Conservation (phyloP, 2,888 invertebrate species). For the Aphrophora alni region DNA sequence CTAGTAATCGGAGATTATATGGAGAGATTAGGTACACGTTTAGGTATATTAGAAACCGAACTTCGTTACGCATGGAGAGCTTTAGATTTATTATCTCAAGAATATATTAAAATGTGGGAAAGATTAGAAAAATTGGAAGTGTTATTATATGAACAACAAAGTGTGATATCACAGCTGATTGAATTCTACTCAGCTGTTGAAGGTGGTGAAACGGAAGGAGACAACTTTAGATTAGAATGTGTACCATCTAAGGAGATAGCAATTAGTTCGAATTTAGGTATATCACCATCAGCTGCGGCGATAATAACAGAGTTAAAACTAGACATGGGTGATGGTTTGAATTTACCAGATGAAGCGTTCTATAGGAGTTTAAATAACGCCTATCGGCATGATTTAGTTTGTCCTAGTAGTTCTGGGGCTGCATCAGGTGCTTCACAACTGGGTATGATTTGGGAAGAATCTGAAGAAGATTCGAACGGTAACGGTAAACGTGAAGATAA, state of each 20-base stretch:
- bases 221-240: not conserved
- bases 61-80: constrained; percentile 93
- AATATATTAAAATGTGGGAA: constrained; percentile 95
- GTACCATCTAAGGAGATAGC: constrained; percentile 10
- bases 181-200: constrained; percentile 66
- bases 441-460: constrained; percentile 87
- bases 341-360: constrained; percentile 81
- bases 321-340: constrained; percentile 63
- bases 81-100: constrained; percentile 86
- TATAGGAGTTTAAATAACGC: constrained; percentile 88
- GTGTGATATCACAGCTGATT: constrained; percentile 86
- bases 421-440: constrained; percentile 74
- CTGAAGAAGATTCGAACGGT: constrained; percentile 70
- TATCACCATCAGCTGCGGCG: constrained; percentile 53
- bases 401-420: constrained; percentile 59
- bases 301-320: constrained; percentile 56
- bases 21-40: constrained; percentile 85
- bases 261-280: constrained; percentile 14
- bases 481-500: constrained; percentile 52
- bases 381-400: constrained; percentile 78
- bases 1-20: constrained; percentile 85
- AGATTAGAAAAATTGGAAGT: constrained; percentile 87
- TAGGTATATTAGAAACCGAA: constrained; percentile 88
- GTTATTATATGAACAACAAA: constrained; percentile 86
- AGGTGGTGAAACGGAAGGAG: constrained; percentile 49